Base-by-base conservation (phyloP, 2,888 invertebrate species). In the Tridacna crocea region DNA sequence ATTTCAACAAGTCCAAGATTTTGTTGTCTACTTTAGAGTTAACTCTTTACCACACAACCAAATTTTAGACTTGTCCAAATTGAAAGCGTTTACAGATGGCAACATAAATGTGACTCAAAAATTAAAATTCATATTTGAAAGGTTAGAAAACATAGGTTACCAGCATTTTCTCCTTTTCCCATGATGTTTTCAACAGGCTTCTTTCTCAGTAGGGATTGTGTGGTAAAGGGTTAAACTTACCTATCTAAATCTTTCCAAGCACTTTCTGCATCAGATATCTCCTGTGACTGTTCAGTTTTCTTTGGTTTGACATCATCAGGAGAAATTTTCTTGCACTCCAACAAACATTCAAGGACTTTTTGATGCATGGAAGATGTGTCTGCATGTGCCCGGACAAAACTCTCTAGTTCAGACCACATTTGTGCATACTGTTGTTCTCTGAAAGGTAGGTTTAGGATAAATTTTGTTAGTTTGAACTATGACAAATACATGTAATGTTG, bases 321-420 rank as follows among this genome's bases (percentile, higher is more conserved):
- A 90, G 95, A 96, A 72, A 96, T 96, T 91, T 96, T 96, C 90
- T 96, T 95, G 88, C 97, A 97, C 91, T 98, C 98, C 46, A 97
- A 95, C 68, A 99, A 95, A 92, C 94, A 94, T 47, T 92, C 92
- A 11, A 94, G 88, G 8, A 94, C 89, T 77, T 90, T 88, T 75
- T 87, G 85, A 93, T 99, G 99, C 87, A 96, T 96, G 6, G 96
- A 95, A 0, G 98, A 97, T 75, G 97, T 97, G 46, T 88, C 89
- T 0, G 97, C 96, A 93, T 97, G 97, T 46, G 96, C 96, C 77
- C 97, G 96, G 0, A 99, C 95, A 58, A 98, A 95, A 17, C 96
- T 96, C 93, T 99, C 99, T 72, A 99, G 94, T 93, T 99, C 99
- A 48, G 96, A 96, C 97, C 98, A 99, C 94, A 99, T 96, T 83